These are phyloP conservation scores for Sigmodon hispidus DNA, from an alignment of 2,113 vertebrate genomes.

Conservation along the genomic window DNA sequence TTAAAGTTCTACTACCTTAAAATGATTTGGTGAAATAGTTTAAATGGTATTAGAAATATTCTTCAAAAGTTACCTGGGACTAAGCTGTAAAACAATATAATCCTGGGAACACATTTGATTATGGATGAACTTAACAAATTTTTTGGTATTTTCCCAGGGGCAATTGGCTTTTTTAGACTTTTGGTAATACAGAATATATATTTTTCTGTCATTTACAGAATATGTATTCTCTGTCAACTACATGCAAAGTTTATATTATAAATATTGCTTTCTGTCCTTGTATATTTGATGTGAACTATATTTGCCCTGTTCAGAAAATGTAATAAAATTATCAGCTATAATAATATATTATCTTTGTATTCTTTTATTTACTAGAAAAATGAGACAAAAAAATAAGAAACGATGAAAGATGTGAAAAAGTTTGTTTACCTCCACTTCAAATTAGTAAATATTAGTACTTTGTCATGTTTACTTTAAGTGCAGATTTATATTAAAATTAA, in stretches of 20 bases:
- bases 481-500: slow-evolving; percentile 21
- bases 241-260: slow-evolving; percentile 28
- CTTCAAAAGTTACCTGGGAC: slow-evolving; percentile 49
- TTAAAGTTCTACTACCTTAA: slow-evolving; percentile 54
- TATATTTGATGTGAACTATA: slow-evolving; percentile 42
- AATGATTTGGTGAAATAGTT: slow-evolving; percentile 35
- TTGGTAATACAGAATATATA: slow-evolving; percentile 31
- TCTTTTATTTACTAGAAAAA: slow-evolving; percentile 35
- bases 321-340: slow-evolving; percentile 61
- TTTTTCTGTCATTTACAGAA: slow-evolving; percentile 43
- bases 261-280: slow-evolving; percentile 47
- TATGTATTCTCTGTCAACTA: slow-evolving; percentile 29
- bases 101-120: slow-evolving; percentile 30
- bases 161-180: slow-evolving; percentile 56
- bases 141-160: background rate
- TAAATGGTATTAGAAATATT: slow-evolving; percentile 28
- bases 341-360: slow-evolving; percentile 37
- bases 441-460: slow-evolving; percentile 47
- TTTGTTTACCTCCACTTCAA: slow-evolving; percentile 38
- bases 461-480: slow-evolving; percentile 22
- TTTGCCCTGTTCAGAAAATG: slow-evolving; percentile 59
- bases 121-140: slow-evolving; percentile 28
- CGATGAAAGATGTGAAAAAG: slow-evolving; percentile 18
- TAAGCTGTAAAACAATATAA: slow-evolving; percentile 50
- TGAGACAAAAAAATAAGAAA: slow-evolving; percentile 7